These are phyloP conservation scores for Gambusia holbrooki DNA, from an alignment of 2,113 vertebrate genomes.

Conservation along the genomic window DNA sequence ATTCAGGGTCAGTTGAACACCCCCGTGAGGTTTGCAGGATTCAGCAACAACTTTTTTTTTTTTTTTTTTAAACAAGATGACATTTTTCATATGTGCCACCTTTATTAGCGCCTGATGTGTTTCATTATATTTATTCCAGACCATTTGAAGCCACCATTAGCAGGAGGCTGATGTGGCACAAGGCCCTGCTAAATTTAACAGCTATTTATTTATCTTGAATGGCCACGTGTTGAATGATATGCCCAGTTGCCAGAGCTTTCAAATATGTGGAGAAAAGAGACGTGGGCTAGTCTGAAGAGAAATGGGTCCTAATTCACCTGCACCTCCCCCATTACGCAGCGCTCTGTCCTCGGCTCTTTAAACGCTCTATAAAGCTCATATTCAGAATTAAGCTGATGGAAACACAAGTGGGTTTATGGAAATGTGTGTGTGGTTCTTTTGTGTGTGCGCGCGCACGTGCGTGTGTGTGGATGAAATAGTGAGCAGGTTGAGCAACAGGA, in stretches of 20 bases:
- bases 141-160: conserved; percentile 74
- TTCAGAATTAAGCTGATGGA: conserved; percentile 64
- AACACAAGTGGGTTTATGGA: conserved; percentile 19
- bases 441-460: too few relatives aligned
- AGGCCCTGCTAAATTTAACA: conserved; percentile 65
- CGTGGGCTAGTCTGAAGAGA: conserved; percentile 42
- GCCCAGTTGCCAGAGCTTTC: conserved; percentile 37
- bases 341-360: conserved; percentile 62
- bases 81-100: conserved; percentile 67
- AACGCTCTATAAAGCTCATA: conserved; percentile 67
- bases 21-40: conserved; percentile 46
- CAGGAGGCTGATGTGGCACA: conserved; percentile 55
- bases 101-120: conserved; percentile 71
- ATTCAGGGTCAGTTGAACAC: conserved; percentile 30
- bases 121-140: conserved; percentile 73
- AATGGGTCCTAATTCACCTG: conserved; percentile 61
- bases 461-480: not conserved
- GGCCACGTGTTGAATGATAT: conserved; percentile 41
- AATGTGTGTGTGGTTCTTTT: not conserved
- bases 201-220: conserved; percentile 66
- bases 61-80: conserved; percentile 35
- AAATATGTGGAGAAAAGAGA: conserved; percentile 32
- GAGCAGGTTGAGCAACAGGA: not conserved
- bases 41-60: conserved; percentile 39
- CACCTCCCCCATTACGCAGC: conserved; percentile 46